phyloP scores from a whole-genome alignment of 1,140 invertebrate genomes.

The Heliconius melpomene region DNA sequence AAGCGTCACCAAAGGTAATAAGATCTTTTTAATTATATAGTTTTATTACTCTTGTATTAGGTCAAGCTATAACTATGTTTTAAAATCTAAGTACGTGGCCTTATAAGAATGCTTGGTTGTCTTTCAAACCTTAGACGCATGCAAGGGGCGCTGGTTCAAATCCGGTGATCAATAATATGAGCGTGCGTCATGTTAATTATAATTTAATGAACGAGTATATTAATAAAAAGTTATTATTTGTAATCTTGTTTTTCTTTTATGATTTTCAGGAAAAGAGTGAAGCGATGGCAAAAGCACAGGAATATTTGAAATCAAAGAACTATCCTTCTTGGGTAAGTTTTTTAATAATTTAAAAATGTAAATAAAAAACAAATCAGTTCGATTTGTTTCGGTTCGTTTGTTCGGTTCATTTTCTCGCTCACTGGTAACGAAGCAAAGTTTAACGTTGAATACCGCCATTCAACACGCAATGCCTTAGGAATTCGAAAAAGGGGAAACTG shows the following conservation, averaged over 20 bases:
- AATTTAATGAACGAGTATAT: no score
- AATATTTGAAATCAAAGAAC: slow-evolving; percentile 86
- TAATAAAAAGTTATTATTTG: no score
- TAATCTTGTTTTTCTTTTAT: no score
- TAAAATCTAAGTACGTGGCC: background rate
- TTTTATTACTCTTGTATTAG: no score
- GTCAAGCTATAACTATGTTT: no score
- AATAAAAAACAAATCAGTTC: background rate
- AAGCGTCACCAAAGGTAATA: slow-evolving; percentile 83
- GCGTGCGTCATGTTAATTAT: no score
- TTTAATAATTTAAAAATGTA: background rate
- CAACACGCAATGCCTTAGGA: no score
- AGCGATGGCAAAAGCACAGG: slow-evolving; percentile 89
- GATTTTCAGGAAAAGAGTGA: slow-evolving; percentile 86
- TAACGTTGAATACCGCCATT: no score
- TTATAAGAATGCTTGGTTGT: background rate
- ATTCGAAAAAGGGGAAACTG: no score
- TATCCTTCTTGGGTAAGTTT: slow-evolving; percentile 89
- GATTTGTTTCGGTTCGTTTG: no score
- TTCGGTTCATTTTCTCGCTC: no score
- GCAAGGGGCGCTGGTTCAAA: background rate
- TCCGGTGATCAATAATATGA: background rate
- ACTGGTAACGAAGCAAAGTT: no score
- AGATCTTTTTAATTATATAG: background rate
- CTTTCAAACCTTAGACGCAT: background rate